Percentiles rank a stretch among this genome's conserved stretches.
Evolutionary conservation across 2,797 vertebrate genomes (phyloP).

Genomic region (Rhodeus uyekii): DNA sequence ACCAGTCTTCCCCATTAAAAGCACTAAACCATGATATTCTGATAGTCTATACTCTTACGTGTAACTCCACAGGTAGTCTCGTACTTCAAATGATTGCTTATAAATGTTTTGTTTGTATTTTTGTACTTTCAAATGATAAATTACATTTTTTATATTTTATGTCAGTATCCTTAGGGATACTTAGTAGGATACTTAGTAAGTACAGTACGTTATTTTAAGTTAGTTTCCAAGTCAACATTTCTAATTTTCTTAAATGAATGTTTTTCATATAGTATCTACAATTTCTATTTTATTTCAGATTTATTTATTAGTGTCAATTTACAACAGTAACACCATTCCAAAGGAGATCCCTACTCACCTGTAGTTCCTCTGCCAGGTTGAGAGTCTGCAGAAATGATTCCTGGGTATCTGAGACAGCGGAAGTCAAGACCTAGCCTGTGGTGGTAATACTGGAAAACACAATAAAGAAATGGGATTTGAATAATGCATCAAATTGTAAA

Average conservation of each 20-base stretch:
- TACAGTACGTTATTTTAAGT: neutral
- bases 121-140: too few relatives aligned
- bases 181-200: too few relatives aligned
- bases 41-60: too few relatives aligned
- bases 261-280: neutral
- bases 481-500: too few relatives aligned
- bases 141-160: too few relatives aligned
- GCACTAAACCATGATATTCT: too few relatives aligned
- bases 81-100: too few relatives aligned
- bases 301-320: neutral
- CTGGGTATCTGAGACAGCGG: slow-evolving; percentile 91
- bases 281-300: neutral
- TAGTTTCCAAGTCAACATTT: neutral
- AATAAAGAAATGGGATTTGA: neutral
- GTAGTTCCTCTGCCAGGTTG: slow-evolving; percentile 92
- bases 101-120: too few relatives aligned
- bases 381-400: slow-evolving; percentile 93
- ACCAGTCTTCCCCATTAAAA: too few relatives aligned
- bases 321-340: neutral
- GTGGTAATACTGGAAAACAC: slow-evolving; percentile 84
- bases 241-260: too few relatives aligned
- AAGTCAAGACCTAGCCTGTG: slow-evolving; percentile 94
- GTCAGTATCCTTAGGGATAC: too few relatives aligned
- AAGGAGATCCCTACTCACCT: slow-evolving; percentile 69
- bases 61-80: too few relatives aligned